Conservation (phyloP, 2,888 invertebrate genomes). For the Entomobrya proxima region DNA sequence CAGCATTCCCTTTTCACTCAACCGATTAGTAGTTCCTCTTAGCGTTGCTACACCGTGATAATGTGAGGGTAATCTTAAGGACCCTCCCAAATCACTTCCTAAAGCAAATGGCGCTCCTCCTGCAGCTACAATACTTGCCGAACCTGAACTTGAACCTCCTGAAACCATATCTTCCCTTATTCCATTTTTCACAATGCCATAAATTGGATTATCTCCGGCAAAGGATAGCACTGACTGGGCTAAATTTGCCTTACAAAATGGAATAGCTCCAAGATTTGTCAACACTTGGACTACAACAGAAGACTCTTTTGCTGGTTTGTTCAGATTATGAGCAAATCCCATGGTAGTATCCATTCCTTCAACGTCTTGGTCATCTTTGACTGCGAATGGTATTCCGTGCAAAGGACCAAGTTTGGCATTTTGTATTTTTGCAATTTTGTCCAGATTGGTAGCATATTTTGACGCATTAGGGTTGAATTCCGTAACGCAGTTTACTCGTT, state of each 20-base stretch:
- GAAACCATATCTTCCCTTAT: slow-evolving; percentile 56
- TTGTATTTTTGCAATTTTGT: too few relatives aligned
- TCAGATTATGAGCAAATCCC: slow-evolving; percentile 75
- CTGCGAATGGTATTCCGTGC: not conserved
- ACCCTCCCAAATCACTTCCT: slow-evolving; percentile 79
- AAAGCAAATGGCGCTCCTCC: slow-evolving; percentile 75
- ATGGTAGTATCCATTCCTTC: slow-evolving; percentile 77
- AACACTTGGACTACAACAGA: slow-evolving; percentile 65
- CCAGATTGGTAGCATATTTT: too few relatives aligned
- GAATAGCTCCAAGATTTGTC: slow-evolving; percentile 72
- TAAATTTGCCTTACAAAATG: slow-evolving; percentile 77
- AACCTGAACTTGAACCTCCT: slow-evolving; percentile 68
- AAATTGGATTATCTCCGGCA: slow-evolving; percentile 69
- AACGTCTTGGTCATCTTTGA: slow-evolving; percentile 76
- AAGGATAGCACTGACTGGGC: slow-evolving; percentile 75
- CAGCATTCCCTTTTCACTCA: too few relatives aligned
- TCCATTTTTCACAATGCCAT: slow-evolving; percentile 63
- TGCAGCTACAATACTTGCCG: slow-evolving; percentile 70
- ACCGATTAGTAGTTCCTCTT: slow-evolving; percentile 77
- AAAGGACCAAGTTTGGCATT: too few relatives aligned
- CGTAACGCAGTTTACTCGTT: too few relatives aligned
- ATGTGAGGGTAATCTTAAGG: slow-evolving; percentile 78
- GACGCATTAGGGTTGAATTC: too few relatives aligned
- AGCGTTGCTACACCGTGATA: slow-evolving; percentile 78
- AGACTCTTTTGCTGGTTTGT: slow-evolving; percentile 75